Evolutionary conservation across 2,113 vertebrate genomes (phyloP).

Genomic region (Oreochromis tanganicae): DNA sequence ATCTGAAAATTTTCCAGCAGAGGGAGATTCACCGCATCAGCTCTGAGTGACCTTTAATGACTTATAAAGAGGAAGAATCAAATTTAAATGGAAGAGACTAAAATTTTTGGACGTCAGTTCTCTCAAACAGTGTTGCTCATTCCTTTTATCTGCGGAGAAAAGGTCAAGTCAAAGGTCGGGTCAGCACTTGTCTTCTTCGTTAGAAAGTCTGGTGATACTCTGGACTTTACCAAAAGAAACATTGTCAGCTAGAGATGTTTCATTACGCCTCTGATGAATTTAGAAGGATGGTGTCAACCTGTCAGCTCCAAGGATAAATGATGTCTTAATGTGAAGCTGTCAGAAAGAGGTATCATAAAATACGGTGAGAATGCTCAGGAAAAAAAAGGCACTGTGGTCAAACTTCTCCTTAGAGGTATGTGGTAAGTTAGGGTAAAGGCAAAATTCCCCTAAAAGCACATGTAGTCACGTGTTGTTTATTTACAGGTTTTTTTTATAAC

Average conservation of each 20-base stretch:
- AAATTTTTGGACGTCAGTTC: constrained; percentile 16
- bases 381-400: background rate
- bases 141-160: constrained; percentile 31
- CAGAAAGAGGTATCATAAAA: background rate
- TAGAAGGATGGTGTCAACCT: constrained; percentile 47
- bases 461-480: background rate
- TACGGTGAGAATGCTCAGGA: background rate
- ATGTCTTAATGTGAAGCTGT: constrained; percentile 28
- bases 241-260: constrained; percentile 36
- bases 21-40: constrained; percentile 29
- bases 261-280: constrained; percentile 55
- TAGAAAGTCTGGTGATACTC: constrained; percentile 16
- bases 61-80: constrained; percentile 49
- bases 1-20: constrained; percentile 38
- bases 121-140: background rate
- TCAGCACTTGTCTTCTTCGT: constrained; percentile 24
- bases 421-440: background rate
- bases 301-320: constrained; percentile 24
- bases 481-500: background rate
- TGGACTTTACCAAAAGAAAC: constrained; percentile 47
- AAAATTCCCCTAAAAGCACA: background rate
- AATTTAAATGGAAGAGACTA: constrained; percentile 31
- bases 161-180: constrained; percentile 53
- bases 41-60: constrained; percentile 55
- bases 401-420: background rate